Evolutionary conservation across 2,888 invertebrate species (phyloP), one percentile per base, ranked within the genome.

Genomic region (Sympetrum striolatum): DNA sequence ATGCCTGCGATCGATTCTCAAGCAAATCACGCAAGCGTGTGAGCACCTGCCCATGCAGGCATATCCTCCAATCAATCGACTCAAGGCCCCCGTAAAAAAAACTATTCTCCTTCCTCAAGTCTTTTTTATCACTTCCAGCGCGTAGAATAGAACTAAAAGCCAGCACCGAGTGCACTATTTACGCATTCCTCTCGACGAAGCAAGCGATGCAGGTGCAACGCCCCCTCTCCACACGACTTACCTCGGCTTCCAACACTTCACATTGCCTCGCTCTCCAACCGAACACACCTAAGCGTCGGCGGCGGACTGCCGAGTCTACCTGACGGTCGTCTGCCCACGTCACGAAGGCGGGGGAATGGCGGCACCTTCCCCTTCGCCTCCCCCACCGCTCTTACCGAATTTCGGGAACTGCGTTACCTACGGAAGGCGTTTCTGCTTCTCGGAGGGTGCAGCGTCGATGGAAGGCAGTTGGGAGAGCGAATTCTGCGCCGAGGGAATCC

Each of bases 21-120:
- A 37, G 86, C 86, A 58, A 86, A 86, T 86, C 86, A 86, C 86
- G 86, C 86, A 39, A 86, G 86, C 58, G 82, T 82, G 58, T 35
- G 58, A 58, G 82, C 82, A 58, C 81, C 48, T 81, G 81, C 81
- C 73, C 73, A 73, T 73, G 73, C 73, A 31, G 31, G 64, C 64
- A 64, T 64, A 31, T 31, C 73, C 73, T 25, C 86, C 86, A 86
- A 86, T 86, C 86, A 86, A 86, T 86, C 60, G 86, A 60, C 37
- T 73, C 73, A 73, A 31, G 73, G 25, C 73, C 73, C 25, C 31
- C 73, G 31, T 64, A 64, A n/a, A 64, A n/a, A 64, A 64, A 25
- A 25, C 25, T 73, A 14, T 73, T 31, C 73, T 73, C 73, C 31
- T 64, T 64, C 12, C 64, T n/a, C 31, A 73, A 31, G 73, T 31